phyloP scores from a whole-genome alignment of 2,113 vertebrate species.

The Ammodytes marinus region DNA sequence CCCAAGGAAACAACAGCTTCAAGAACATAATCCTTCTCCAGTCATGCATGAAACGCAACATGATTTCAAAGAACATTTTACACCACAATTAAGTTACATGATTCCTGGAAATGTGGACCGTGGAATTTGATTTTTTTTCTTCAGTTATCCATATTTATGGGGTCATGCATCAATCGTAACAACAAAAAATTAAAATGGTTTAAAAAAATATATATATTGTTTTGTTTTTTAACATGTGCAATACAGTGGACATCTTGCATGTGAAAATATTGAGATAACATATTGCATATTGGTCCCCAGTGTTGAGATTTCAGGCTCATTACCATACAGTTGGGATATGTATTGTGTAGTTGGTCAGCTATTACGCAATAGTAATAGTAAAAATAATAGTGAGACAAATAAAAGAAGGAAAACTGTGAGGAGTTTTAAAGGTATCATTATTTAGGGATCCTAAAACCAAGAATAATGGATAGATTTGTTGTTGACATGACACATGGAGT shows the following conservation, averaged over 20 bases:
- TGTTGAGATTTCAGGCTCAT: not conserved
- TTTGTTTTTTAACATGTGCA: not conserved
- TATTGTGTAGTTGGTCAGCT: not conserved
- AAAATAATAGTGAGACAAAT: not conserved
- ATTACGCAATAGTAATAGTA: not conserved
- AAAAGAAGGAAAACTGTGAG: not conserved
- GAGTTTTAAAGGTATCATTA: slow-evolving; percentile 22
- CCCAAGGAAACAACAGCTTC: not conserved
- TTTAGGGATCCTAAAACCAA: slow-evolving; percentile 31
- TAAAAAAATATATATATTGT: not conserved
- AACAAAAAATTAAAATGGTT: not conserved
- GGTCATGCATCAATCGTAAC: not conserved
- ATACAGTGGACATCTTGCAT: not conserved
- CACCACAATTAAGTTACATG: not conserved
- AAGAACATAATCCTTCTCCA: not conserved
- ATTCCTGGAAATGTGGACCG: not conserved
- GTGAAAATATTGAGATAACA: not conserved
- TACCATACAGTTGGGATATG: not conserved
- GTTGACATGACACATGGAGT: slow-evolving; percentile 57
- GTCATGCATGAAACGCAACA: not conserved
- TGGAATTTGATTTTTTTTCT: not conserved
- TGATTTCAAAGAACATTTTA: not conserved
- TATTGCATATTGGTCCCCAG: not conserved
- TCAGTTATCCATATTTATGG: not conserved
- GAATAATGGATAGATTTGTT: slow-evolving; percentile 68